Conservation (phyloP, 2,113 vertebrate species). For the Neomonachus schauinslandi region DNA sequence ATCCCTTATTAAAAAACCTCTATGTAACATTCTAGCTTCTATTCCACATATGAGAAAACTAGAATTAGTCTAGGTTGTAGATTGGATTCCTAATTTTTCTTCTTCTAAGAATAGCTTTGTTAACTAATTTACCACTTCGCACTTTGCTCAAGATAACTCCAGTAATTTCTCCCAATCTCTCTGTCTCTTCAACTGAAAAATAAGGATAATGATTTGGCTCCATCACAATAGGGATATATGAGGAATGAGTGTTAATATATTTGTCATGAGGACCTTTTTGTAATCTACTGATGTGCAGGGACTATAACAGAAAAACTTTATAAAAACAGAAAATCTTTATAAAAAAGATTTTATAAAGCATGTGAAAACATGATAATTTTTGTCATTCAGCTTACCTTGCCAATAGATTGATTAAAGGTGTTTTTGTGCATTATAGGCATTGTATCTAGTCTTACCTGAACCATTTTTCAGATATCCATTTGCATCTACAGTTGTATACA, state of each 20-base stretch:
- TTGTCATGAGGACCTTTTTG: neutral
- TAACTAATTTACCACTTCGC: neutral
- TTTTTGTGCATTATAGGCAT: neutral
- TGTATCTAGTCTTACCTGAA: slow-evolving; percentile 90
- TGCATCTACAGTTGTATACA: slow-evolving; percentile 96
- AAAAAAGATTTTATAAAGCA: neutral
- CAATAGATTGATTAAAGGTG: neutral
- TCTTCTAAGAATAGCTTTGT: slow-evolving; percentile 20
- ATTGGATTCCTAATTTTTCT: neutral
- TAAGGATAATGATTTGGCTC: neutral
- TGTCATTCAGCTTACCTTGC: neutral
- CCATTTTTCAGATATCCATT: slow-evolving; percentile 97
- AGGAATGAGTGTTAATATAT: neutral
- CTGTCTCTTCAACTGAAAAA: slow-evolving; percentile 1
- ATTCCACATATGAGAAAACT: neutral
- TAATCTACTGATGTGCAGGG: neutral
- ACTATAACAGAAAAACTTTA: neutral
- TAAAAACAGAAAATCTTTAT: too few relatives aligned
- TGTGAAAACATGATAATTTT: neutral
- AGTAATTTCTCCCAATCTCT: neutral
- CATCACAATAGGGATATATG: neutral
- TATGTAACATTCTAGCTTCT: neutral
- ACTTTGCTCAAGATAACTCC: neutral
- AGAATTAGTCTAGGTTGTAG: neutral
- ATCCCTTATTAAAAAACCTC: neutral